Evolutionary conservation across 1,140 invertebrate genomes (phyloP).

Genomic region (Druon quercuslanigerum): DNA sequence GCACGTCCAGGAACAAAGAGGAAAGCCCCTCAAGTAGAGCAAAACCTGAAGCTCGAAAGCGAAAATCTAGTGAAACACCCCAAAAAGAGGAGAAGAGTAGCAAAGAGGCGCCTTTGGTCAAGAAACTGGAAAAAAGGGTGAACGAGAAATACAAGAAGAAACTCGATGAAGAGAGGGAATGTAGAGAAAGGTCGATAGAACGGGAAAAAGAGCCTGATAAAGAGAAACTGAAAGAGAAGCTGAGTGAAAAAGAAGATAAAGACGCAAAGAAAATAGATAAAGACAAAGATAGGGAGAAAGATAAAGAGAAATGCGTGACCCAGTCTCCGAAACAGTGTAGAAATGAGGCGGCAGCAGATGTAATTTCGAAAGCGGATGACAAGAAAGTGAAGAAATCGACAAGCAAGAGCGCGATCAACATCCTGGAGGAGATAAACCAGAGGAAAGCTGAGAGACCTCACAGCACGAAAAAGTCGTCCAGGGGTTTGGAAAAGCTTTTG

Average conservation of each 20-base stretch:
- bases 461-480: slow-evolving; percentile 72
- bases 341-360: not conserved
- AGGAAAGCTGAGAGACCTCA: slow-evolving; percentile 73
- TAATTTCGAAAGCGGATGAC: not conserved
- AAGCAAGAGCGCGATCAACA: slow-evolving; percentile 63
- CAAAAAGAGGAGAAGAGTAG: slow-evolving; percentile 76
- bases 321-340: not conserved
- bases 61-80: slow-evolving; percentile 77
- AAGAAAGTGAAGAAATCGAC: slow-evolving; percentile 3
- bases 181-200: slow-evolving; percentile 36
- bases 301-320: not conserved
- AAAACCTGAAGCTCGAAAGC: slow-evolving; percentile 74
- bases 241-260: not conserved
- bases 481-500: slow-evolving; percentile 75
- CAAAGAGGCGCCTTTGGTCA: slow-evolving; percentile 79
- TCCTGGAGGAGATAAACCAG: slow-evolving; percentile 77
- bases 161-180: slow-evolving; percentile 39
- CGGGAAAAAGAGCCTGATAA: slow-evolving; percentile 57
- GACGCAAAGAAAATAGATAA: not conserved
- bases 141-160: slow-evolving; percentile 61
- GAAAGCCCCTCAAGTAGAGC: slow-evolving; percentile 60
- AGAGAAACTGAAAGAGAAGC: slow-evolving; percentile 39
- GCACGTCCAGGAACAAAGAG: slow-evolving; percentile 56
- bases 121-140: slow-evolving; percentile 83
- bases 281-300: too few species aligned